Evolutionary conservation across 2,888 invertebrate species (phyloP).

Genomic region (Zelleria hepariella): DNA sequence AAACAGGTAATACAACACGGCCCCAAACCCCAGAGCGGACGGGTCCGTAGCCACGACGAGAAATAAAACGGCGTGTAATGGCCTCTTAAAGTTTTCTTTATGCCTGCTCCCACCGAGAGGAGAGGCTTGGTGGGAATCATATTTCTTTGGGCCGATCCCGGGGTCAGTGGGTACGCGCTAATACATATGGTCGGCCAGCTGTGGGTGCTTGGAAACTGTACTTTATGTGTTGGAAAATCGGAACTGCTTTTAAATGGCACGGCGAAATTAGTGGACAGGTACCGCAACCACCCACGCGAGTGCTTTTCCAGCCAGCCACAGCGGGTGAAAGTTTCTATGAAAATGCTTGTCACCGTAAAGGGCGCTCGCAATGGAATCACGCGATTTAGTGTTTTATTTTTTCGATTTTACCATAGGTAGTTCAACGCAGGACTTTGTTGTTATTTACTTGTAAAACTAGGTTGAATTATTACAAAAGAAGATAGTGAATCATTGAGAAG

Average conservation of each 20-base stretch:
- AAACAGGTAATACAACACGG: too few relatives aligned
- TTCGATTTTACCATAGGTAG: too few relatives aligned
- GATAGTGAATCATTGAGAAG: too few relatives aligned
- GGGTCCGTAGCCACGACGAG: slow-evolving; percentile 1
- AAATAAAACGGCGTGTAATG: slow-evolving; percentile 32
- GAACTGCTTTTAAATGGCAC: neutral
- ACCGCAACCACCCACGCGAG: too few relatives aligned
- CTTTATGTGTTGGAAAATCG: neutral
- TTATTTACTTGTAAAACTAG: too few relatives aligned
- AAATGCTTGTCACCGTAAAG: too few relatives aligned
- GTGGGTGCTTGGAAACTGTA: neutral
- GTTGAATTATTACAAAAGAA: too few relatives aligned
- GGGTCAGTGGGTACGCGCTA: slow-evolving; percentile 4
- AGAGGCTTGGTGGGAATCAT: slow-evolving; percentile 31
- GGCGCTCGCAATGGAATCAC: too few relatives aligned
- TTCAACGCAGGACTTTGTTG: too few relatives aligned
- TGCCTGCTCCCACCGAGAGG: slow-evolving; percentile 18
- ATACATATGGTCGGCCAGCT: neutral
- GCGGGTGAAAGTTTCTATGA: too few relatives aligned
- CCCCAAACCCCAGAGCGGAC: neutral
- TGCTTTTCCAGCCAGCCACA: too few relatives aligned
- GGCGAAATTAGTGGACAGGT: neutral
- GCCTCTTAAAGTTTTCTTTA: slow-evolving; percentile 38
- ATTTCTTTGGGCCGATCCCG: slow-evolving; percentile 20
- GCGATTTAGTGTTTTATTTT: too few relatives aligned